Conservation (phyloP, 2,797 vertebrate genomes). For the Morus bassanus region DNA sequence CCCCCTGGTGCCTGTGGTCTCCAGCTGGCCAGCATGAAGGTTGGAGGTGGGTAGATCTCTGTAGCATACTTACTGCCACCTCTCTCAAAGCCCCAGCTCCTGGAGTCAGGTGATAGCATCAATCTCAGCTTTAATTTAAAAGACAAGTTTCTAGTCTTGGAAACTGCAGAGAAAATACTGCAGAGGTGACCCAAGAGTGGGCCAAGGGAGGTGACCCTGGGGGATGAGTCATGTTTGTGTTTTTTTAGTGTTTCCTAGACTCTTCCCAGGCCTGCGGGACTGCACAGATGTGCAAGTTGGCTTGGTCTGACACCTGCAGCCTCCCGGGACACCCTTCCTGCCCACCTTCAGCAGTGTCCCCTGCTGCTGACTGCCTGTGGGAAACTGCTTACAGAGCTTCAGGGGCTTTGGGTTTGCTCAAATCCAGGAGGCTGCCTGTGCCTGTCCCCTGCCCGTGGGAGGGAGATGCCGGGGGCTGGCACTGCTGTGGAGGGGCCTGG, state of each 20-base stretch:
- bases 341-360: neutral
- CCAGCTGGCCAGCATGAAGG: neutral
- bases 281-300: neutral
- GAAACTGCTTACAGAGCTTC: neutral
- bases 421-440: neutral
- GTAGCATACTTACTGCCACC: neutral
- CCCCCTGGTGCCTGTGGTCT: neutral
- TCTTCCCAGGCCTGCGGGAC: neutral
- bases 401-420: neutral
- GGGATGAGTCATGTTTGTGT: neutral
- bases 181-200: neutral
- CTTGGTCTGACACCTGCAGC: neutral
- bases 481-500: neutral
- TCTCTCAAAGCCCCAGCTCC: neutral
- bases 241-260: neutral
- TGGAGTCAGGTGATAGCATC: neutral
- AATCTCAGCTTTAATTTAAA: neutral
- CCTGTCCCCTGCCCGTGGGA: accelerated
- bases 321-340: neutral
- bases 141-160: neutral
- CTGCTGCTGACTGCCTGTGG: neutral
- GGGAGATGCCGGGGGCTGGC: neutral
- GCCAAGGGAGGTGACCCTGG: neutral
- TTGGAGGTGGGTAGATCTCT: neutral
- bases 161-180: neutral